Base-by-base conservation (phyloP, 92 coral and sea anemone species). In the Galaxea fascicularis region DNA sequence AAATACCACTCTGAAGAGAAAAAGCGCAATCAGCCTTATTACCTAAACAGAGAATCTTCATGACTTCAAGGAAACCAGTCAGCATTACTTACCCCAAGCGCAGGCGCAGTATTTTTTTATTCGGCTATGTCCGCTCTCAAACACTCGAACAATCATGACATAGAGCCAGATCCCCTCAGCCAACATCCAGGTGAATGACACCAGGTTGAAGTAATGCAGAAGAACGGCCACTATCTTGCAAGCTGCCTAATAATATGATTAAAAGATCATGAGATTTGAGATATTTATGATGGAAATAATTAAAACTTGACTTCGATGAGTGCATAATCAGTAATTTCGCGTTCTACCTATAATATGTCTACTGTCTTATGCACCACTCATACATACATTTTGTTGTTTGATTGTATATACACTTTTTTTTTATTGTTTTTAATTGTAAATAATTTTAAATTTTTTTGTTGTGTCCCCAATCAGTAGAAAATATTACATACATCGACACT, bases 151-250 rank as follows among this genome's bases (percentile, higher is more conserved):
- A 0, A 96, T 98, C 95, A 95, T 90, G 18, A 96, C 85, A 57
- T 96, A 96, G 18, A 96, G 94, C 86, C 96, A 93, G 44, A 91
- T 84, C 7, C 99, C 99, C 73, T 96, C 99, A 5, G 91, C 94
- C 39, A 95, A 65, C 99, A 96, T 96, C 99, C 99, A 96, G 45
- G 86, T 91, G 88, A 96, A 96, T 4, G 98, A 95, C 26, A 89
- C 97, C 44, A 96, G 92, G 74, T 93, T 95, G 57, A 96, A 96
- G 73, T 90, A 96, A 66, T 96, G 99, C 6, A 96, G 92, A 41
- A 92, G 82, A 3, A 92, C 92, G 1, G 99, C 96, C 44, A 96
- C 94, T 65, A 95, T 62, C 82, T 84, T 88, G 74, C 99, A 95
- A 28, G 86, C 91, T 35, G 78, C 91, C 98, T 95, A 57, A 35